These are phyloP conservation scores for Diprion similis DNA, from an alignment of 1,140 invertebrate species.

Conservation along the genomic window DNA sequence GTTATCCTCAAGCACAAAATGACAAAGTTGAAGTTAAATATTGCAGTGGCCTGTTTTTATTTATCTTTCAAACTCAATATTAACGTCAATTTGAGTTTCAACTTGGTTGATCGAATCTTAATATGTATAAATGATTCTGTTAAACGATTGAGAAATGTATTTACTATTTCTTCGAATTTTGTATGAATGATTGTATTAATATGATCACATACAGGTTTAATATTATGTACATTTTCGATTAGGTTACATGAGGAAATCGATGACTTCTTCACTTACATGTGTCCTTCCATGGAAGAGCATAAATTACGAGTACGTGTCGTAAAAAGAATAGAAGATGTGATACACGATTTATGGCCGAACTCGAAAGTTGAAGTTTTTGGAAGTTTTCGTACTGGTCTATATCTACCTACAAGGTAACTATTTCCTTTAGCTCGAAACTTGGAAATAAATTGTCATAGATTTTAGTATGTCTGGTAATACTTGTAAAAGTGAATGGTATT, in stretches of 20 bases:
- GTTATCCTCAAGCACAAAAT: too few species aligned
- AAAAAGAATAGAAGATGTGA: slow-evolving; percentile 84
- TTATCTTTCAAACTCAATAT: too few species aligned
- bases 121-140: background rate
- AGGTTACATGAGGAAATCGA: slow-evolving; percentile 96
- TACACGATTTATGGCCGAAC: slow-evolving; percentile 87
- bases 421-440: background rate
- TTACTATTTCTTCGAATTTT: slow-evolving; percentile 21
- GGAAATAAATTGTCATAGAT: background rate
- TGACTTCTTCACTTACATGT: slow-evolving; percentile 95
- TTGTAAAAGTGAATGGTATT: background rate
- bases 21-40: too few species aligned
- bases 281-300: slow-evolving; percentile 89
- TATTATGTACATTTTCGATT: slow-evolving; percentile 12
- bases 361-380: slow-evolving; percentile 95
- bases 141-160: slow-evolving; percentile 16
- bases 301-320: slow-evolving; percentile 86
- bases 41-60: too few species aligned
- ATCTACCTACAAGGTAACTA: slow-evolving; percentile 85
- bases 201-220: too few species aligned
- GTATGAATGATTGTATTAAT: slow-evolving; percentile 19
- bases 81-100: background rate
- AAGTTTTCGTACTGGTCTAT: slow-evolving; percentile 93
- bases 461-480: background rate
- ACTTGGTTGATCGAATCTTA: background rate